Percentiles rank a stretch among this genome's conserved stretches.
phyloP scores from a whole-genome alignment of 2,797 vertebrate genomes.

The Glossophaga mutica region DNA sequence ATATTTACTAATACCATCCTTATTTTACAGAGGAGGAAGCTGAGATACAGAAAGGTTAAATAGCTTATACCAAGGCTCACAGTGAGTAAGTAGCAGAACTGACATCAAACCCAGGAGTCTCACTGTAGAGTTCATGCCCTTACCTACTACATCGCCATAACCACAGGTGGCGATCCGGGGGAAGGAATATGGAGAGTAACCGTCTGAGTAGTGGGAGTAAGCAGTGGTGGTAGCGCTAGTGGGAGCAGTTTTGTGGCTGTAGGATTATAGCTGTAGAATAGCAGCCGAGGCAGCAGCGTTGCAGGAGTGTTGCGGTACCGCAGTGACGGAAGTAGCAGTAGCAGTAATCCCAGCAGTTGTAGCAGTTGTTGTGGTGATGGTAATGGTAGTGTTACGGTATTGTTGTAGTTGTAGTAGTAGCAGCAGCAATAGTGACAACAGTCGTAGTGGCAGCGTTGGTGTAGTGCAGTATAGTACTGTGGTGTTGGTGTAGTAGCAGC shows the following conservation, averaged over 20 bases:
- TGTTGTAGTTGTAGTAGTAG: too few species aligned
- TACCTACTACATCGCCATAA: neutral
- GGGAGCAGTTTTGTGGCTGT: fast-evolving
- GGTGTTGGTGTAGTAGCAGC: too few species aligned
- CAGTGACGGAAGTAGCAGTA: neutral
- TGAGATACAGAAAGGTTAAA: neutral
- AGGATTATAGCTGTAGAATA: too few species aligned
- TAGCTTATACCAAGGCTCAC: neutral
- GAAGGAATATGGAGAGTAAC: neutral
- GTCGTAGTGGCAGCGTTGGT: too few species aligned
- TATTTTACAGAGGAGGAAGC: neutral
- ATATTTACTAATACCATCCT: neutral
- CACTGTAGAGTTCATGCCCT: neutral
- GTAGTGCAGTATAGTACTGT: too few species aligned
- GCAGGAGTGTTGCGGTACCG: fast-evolving
- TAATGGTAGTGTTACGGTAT: too few species aligned
- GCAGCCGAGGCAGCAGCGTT: too few species aligned
- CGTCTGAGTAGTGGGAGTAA: too few species aligned
- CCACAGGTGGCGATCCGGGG: neutral
- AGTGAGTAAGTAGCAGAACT: neutral
- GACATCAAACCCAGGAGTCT: neutral
- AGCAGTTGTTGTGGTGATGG: too few species aligned
- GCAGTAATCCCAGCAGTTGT: too few species aligned
- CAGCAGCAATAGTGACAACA: too few species aligned
- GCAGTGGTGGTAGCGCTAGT: too few species aligned